Base-by-base conservation (phyloP, 2,113 vertebrate genomes). In the Tautogolabrus adspersus region DNA sequence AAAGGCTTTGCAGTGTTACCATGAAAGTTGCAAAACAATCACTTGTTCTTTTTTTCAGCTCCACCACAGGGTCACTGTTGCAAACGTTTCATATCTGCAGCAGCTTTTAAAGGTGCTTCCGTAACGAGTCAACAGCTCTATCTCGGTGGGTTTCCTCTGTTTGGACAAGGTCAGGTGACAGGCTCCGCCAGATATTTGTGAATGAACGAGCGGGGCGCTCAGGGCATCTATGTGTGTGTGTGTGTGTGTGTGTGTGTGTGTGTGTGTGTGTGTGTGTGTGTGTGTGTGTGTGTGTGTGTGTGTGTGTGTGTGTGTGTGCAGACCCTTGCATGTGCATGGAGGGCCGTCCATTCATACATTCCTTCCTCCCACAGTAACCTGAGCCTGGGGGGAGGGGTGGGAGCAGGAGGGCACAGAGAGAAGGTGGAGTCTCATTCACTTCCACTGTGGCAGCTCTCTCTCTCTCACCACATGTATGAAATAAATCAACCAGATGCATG, bases 291-390 rank as follows among this genome's bases (percentile, higher is more conserved):
- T 58, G 58, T 76, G 70, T 51, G 67, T 68, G 62, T 46, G 49
- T 62, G 69, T 71, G 63, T 11, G 46, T 54, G 54, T 76, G 70
- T 51, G 67, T 68, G 62, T 56, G 40, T 2, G 82, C 58, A 70
- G 22, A 40, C 55, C 16, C 47, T 5, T 49, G 47, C 16, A 51
- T 37, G 49, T 34, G 71, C 22, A 16, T 66, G 72, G 82, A 83
- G 77, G 65, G 71, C 57, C 21, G 21, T 86, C 83, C 90, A 93
- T 93, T 94, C 92, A 93, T 91, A 84, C 92, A 92, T 94, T 92
- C 88, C 84, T 79, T 80, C 61, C 74, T 88, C 71, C 77, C 66
- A 78, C 82, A 72, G 87, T 87, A 94, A 93, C 91, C 84, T 89
- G 87, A 94, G 72, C 83, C 62, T 37, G 22, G 62, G 82, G 44